These are phyloP conservation scores for Ophion obscuratus DNA, from an alignment of 2,888 invertebrate species.

Conservation along the genomic window DNA sequence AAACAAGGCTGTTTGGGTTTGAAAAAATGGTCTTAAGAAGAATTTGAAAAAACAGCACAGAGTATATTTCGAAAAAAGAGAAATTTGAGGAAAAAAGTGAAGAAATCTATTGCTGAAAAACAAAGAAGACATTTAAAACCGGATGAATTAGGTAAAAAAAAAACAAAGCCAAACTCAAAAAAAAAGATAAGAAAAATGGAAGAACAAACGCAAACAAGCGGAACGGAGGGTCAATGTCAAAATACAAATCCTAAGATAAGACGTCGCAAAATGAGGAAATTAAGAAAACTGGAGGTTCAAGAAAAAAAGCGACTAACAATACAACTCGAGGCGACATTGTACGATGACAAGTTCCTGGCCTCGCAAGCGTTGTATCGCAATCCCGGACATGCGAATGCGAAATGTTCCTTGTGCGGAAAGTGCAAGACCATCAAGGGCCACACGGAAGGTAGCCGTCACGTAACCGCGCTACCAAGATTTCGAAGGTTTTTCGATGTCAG, in stretches of 20 bases:
- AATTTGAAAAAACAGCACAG: too few relatives aligned
- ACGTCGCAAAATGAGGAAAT: not conserved
- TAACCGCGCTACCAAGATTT: not conserved
- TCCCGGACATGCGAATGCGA: not conserved
- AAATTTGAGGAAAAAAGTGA: too few relatives aligned
- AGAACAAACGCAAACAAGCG: not conserved
- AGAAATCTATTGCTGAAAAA: too few relatives aligned
- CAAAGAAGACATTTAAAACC: too few relatives aligned
- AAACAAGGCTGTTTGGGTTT: too few relatives aligned
- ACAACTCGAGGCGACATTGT: not conserved
- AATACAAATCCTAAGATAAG: not conserved
- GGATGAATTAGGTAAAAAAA: too few relatives aligned
- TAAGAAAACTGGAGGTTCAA: not conserved
- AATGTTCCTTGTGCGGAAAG: not conserved
- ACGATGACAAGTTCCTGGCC: not conserved
- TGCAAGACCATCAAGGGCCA: not conserved
- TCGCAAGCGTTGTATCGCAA: not conserved
- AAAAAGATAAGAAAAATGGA: not conserved
- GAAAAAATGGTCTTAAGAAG: too few relatives aligned
- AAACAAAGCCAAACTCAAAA: too few relatives aligned
- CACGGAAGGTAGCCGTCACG: not conserved
- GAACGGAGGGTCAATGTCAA: not conserved
- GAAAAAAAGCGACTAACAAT: not conserved
- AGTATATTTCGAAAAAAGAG: too few relatives aligned
- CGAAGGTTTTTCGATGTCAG: not conserved